A percentile compares a stretch with the other conserved stretches of the same genome.
phyloP scores from a whole-genome alignment of 2,113 vertebrate species.

The Cottus gobio region DNA sequence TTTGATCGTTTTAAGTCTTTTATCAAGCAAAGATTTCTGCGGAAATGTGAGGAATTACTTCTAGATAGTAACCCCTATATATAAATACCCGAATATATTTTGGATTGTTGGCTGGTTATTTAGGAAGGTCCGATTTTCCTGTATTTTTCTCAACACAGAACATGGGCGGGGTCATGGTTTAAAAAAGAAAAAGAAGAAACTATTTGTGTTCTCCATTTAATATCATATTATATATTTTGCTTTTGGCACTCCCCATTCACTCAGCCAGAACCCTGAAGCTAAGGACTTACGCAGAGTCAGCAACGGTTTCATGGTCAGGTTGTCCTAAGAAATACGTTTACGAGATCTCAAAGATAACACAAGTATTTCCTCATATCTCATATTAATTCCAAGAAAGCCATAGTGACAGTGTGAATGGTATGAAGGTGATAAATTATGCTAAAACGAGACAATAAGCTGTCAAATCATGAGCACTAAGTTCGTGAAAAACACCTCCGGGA shows the following conservation, averaged over 20 bases:
- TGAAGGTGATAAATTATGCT: neutral
- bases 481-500: neutral
- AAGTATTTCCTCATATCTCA: neutral
- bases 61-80: neutral
- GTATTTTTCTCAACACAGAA: neutral
- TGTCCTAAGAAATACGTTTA: neutral
- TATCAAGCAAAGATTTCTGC: neutral
- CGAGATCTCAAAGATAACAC: neutral
- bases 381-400: neutral
- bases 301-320: neutral
- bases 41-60: neutral
- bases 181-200: neutral
- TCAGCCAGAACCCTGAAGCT: too few relatives aligned
- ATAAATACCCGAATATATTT: neutral
- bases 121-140: neutral
- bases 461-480: neutral
- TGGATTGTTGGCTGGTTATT: neutral
- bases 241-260: too few relatives aligned
- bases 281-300: neutral
- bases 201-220: neutral
- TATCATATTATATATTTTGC: neutral
- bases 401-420: neutral
- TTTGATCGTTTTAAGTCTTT: neutral
- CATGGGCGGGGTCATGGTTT: neutral
- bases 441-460: neutral